Evolutionary conservation across 2,797 vertebrate species (phyloP), one percentile per base, ranked within the genome.

Genomic region (Sebastes jordani): DNA sequence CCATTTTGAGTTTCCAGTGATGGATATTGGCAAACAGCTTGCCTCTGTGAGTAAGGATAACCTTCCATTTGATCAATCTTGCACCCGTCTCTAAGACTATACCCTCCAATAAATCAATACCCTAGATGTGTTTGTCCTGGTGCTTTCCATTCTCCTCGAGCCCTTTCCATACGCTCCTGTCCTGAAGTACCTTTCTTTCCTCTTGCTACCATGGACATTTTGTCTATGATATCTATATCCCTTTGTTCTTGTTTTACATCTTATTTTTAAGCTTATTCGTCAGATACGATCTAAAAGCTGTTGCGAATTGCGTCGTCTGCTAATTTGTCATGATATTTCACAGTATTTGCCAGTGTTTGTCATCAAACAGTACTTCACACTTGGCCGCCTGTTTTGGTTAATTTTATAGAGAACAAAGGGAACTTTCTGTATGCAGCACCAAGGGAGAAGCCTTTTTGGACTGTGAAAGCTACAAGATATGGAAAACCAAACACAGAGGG

Each of bases 1-100:
- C 89, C 92, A 92, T 94, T 95, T 92, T 89, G 86, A 93, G 92
- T 93, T 93, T 90, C 83, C 84, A 87, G 90, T 95, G 95, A 95
- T 95, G 90, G 93, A 90, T 95, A 95, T 95, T 94, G 95, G 94
- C 95, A 96, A 95, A 96, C 95, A 95, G 92, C 93, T 95, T 95
- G 91, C 83, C 92, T 94, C 89, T 94, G 95, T 95, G 94, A 95
- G 91, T 95, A 94, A 95, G 94, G 93, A 94, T 95, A 94, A 94
- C 93, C 94, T 95, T 94, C 93, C 93, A 92, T 95, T 94, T 95
- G 93, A 94, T 96, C 94, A 94, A 94, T 95, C 91, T 81, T 82
- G 90, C 91, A 83, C 91, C 93, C 91, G 93, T 95, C 95, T 94
- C 93, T 86, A 91, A 93, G 90, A 94, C 92, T 94, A 93, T 93